These are phyloP conservation scores for Caerostris darwini DNA, from an alignment of 1,140 invertebrate species.

Conservation along the genomic window DNA sequence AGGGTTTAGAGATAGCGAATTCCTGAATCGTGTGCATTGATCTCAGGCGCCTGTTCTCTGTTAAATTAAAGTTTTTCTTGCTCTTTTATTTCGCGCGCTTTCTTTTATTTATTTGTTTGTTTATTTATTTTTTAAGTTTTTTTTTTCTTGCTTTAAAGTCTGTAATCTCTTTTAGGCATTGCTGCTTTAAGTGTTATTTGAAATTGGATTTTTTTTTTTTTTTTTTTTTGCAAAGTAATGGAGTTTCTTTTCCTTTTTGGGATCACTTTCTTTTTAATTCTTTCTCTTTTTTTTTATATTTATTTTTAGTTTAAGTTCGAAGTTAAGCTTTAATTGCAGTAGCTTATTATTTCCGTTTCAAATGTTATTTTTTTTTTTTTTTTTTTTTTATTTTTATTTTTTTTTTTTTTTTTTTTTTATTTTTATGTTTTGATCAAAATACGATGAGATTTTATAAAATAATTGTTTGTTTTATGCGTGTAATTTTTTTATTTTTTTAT, in stretches of 20 bases:
- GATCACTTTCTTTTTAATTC: slow-evolving; percentile 7
- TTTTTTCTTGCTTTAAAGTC: neutral
- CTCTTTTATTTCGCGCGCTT: slow-evolving; percentile 1
- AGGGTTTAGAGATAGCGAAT: neutral
- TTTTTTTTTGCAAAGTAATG: slow-evolving; percentile 48
- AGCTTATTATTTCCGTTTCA: neutral
- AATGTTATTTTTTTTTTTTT: neutral
- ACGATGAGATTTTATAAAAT: neutral
- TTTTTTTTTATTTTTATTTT: neutral
- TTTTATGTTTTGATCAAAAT: neutral
- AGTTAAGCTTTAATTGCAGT: neutral
- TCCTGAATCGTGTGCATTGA: neutral
- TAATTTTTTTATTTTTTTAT: no score
- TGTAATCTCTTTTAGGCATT: slow-evolving; percentile 30
- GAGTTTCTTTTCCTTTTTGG: neutral
- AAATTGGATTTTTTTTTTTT: slow-evolving; percentile 73
- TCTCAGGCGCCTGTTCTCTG: slow-evolving; percentile 9
- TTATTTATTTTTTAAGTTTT: neutral
- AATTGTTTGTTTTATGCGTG: no score
- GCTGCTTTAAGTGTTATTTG: slow-evolving; percentile 65
- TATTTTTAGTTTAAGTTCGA: neutral
- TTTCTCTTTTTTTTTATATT: neutral
- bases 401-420: neutral
- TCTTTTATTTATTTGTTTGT: slow-evolving; percentile 13
- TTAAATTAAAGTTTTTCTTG: slow-evolving; percentile 25